Percentiles rank a stretch among this genome's conserved stretches.
These are phyloP conservation scores for Rhadinocentrus ornatus DNA, from an alignment of 2,797 vertebrate species.

Conservation along the genomic window DNA sequence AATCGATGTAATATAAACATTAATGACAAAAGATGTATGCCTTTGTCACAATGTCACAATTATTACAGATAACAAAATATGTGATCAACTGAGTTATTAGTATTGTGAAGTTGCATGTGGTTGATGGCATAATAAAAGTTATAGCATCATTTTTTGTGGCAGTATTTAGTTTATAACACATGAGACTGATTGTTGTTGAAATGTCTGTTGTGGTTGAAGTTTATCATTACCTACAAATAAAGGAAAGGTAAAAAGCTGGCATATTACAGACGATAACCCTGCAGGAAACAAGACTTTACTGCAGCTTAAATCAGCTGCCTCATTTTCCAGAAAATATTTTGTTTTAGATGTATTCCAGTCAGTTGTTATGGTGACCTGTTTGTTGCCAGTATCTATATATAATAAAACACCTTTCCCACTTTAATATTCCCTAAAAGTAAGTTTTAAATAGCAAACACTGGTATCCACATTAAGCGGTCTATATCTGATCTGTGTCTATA, in stretches of 20 bases:
- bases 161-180: not conserved
- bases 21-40: not conserved
- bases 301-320: not conserved
- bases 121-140: not conserved
- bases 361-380: not conserved
- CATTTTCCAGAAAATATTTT: not conserved
- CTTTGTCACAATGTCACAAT: not conserved
- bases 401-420: conserved; percentile 1
- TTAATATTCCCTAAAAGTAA: not conserved
- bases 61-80: not conserved
- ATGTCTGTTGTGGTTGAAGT: not conserved
- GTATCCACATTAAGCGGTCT: not conserved
- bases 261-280: not conserved
- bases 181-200: not conserved
- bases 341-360: not conserved
- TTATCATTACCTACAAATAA: not conserved
- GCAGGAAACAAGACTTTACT: not conserved
- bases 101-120: not conserved
- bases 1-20: not conserved
- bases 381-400: not conserved
- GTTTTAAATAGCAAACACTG: not conserved
- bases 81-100: not conserved
- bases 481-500: not conserved
- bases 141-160: not conserved
- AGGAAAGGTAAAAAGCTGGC: not conserved